Conservation (phyloP, 2,113 vertebrate species). For the Plotosus lineatus region DNA sequence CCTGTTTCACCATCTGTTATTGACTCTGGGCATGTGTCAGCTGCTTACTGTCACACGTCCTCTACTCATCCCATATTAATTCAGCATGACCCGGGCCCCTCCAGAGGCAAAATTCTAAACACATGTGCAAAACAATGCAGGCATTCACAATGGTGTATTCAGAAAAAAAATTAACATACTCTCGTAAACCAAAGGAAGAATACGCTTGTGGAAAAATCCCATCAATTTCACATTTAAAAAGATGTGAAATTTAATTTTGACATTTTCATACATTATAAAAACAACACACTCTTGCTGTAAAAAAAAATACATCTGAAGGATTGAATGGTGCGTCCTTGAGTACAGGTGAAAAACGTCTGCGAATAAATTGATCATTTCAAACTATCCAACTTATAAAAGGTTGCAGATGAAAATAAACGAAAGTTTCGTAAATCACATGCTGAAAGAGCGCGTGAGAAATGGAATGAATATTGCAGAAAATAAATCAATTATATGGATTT, state of each 20-base stretch:
- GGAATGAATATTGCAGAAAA: background rate
- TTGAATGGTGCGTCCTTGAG: background rate
- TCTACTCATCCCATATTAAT: background rate
- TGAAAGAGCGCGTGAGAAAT: background rate
- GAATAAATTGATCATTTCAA: background rate
- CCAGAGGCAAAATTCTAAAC: background rate
- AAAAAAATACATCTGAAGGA: background rate
- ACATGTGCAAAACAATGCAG: background rate
- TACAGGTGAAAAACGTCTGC: background rate
- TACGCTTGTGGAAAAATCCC: background rate
- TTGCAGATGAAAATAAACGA: background rate
- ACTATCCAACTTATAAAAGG: background rate
- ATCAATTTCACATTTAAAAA: background rate
- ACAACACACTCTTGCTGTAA: too few relatives aligned
- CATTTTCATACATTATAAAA: background rate
- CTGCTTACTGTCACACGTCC: background rate
- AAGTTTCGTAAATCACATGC: background rate
- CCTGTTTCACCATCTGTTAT: conserved; percentile 9
- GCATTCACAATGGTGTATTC: background rate
- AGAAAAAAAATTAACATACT: background rate
- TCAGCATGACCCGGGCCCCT: background rate
- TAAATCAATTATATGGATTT: background rate
- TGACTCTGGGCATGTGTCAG: background rate
- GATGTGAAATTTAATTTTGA: background rate
- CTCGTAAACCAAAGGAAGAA: background rate